phyloP scores from a whole-genome alignment of 2,888 invertebrate species.

The Timandra comae region DNA sequence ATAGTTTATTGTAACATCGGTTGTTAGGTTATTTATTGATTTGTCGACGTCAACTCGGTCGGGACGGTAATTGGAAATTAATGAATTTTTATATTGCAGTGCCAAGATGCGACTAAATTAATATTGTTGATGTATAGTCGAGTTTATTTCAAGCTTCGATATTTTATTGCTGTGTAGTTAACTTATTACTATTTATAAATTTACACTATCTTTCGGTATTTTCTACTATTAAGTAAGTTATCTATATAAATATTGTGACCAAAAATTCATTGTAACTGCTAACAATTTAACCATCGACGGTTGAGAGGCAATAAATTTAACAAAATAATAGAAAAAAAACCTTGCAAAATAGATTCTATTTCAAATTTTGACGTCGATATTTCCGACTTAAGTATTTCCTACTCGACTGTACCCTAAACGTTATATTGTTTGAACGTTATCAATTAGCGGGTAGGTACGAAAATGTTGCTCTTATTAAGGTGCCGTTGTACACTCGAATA shows the following conservation, averaged over 20 bases:
- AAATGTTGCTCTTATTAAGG: conserved; percentile 40
- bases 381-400: conserved; percentile 1
- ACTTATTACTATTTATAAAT: no score
- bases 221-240: no score
- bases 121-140: conserved; percentile 9
- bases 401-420: conserved; percentile 1
- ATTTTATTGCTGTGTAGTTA: no score
- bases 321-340: no score
- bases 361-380: neutral
- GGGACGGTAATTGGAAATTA: conserved; percentile 13
- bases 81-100: conserved; percentile 35
- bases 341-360: neutral
- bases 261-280: no score
- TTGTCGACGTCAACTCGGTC: no score
- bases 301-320: no score
- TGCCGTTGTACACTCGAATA: conserved; percentile 30
- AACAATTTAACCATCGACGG: no score
- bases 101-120: conserved; percentile 36
- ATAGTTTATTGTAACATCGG: conserved; percentile 7
- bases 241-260: no score
- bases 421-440: conserved; percentile 18
- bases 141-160: no score
- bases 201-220: no score
- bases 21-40: conserved; percentile 13
- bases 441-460: conserved; percentile 36